Percentiles rank a stretch among this genome's conserved stretches.
phyloP scores from a whole-genome alignment of 2,113 vertebrate species.

The Petrocephalus microphthalmus region DNA sequence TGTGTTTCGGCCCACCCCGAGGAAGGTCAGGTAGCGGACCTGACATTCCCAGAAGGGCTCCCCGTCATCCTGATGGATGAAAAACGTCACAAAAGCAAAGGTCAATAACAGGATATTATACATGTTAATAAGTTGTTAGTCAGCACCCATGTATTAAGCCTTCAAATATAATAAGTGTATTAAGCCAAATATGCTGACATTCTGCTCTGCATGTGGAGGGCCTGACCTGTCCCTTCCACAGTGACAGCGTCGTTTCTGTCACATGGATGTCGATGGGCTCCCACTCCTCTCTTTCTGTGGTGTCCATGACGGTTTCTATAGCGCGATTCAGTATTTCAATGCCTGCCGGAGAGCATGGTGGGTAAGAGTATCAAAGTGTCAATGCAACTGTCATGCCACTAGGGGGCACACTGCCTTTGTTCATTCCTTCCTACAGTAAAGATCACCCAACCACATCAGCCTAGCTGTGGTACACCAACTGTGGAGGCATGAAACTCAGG shows the following conservation, averaged over 20 bases:
- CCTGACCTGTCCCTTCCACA: slow-evolving; percentile 67
- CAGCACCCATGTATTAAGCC: neutral
- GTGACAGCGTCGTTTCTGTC: slow-evolving; percentile 77
- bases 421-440: neutral
- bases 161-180: neutral
- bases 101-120: neutral
- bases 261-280: slow-evolving; percentile 70
- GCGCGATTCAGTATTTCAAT: slow-evolving; percentile 90
- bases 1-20: slow-evolving; percentile 87
- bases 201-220: neutral
- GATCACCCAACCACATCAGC: neutral
- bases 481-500: neutral
- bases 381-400: neutral
- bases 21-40: slow-evolving; percentile 88
- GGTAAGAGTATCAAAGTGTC: neutral
- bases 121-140: neutral
- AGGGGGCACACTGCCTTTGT: neutral
- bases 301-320: slow-evolving; percentile 74
- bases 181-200: neutral
- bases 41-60: slow-evolving; percentile 82
- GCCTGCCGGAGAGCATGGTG: slow-evolving; percentile 50
- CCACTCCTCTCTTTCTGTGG: slow-evolving; percentile 70
- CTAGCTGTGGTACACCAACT: neutral
- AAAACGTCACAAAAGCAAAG: neutral
- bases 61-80: slow-evolving; percentile 55